These are phyloP conservation scores for Menidia menidia DNA, from an alignment of 2,797 vertebrate species.

Conservation along the genomic window DNA sequence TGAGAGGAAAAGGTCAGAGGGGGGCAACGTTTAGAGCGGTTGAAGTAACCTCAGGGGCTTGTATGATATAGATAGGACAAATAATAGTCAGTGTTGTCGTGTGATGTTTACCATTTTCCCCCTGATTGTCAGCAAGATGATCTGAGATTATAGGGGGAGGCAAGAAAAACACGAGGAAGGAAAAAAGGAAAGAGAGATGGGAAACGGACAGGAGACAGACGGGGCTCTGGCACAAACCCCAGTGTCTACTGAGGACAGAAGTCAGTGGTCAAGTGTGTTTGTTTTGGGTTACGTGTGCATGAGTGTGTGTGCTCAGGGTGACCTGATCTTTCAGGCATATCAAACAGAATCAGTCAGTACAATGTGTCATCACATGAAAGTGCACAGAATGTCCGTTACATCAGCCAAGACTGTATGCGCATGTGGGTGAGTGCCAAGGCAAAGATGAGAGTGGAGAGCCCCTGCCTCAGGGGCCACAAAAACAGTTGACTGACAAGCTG, in stretches of 20 bases:
- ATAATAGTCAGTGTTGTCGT: slow-evolving; percentile 28
- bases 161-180: slow-evolving; percentile 63
- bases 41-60: slow-evolving; percentile 25
- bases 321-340: slow-evolving; percentile 50
- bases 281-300: slow-evolving; percentile 1
- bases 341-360: slow-evolving; percentile 58
- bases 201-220: slow-evolving; percentile 68
- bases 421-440: slow-evolving; percentile 56
- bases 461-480: slow-evolving; percentile 72
- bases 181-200: slow-evolving; percentile 53
- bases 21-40: slow-evolving; percentile 64
- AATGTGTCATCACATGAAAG: slow-evolving; percentile 61
- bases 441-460: slow-evolving; percentile 72
- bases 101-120: slow-evolving; percentile 30
- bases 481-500: slow-evolving; percentile 73
- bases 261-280: slow-evolving; percentile 61
- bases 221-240: slow-evolving; percentile 60
- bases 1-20: slow-evolving; percentile 53
- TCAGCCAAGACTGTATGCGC: slow-evolving; percentile 54
- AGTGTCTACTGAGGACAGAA: slow-evolving; percentile 71
- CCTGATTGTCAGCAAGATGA: slow-evolving; percentile 39
- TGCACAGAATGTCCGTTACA: slow-evolving; percentile 46
- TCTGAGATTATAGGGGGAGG: slow-evolving; percentile 33
- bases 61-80: slow-evolving; percentile 15
- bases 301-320: slow-evolving; percentile 36